phyloP scores from a whole-genome alignment of 2,113 vertebrate genomes.

The Microcebus jonahi region DNA sequence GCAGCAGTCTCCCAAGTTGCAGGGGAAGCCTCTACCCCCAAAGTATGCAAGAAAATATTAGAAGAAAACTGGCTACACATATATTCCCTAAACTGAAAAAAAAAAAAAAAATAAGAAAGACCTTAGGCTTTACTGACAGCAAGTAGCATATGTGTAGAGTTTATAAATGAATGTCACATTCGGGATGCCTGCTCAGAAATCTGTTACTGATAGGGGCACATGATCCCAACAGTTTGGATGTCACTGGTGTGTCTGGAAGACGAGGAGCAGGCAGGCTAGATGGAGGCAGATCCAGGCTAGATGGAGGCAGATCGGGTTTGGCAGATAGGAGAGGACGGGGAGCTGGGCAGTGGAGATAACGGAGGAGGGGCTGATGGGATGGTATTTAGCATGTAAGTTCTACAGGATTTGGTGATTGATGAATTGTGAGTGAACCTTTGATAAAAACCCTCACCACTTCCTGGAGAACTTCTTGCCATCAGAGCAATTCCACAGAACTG shows the following conservation, averaged over 20 bases:
- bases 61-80: conserved; percentile 17
- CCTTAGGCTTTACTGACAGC: neutral
- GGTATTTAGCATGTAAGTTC: neutral
- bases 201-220: neutral
- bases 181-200: conserved; percentile 24
- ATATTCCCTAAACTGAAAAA: neutral
- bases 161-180: conserved; percentile 9
- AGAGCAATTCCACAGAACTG: neutral
- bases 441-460: neutral
- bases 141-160: neutral
- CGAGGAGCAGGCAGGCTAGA: neutral
- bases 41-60: neutral
- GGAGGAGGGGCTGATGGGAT: neutral
- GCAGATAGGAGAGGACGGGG: neutral
- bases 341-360: neutral
- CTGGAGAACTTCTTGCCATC: neutral
- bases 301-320: neutral
- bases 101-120: neutral
- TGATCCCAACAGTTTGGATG: neutral
- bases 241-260: neutral
- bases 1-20: neutral
- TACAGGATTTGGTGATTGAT: neutral
- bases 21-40: neutral
- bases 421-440: neutral
- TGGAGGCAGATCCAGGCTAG: neutral